Base-by-base conservation (phyloP, 2,797 vertebrate species). In the Oryzias sinensis region DNA sequence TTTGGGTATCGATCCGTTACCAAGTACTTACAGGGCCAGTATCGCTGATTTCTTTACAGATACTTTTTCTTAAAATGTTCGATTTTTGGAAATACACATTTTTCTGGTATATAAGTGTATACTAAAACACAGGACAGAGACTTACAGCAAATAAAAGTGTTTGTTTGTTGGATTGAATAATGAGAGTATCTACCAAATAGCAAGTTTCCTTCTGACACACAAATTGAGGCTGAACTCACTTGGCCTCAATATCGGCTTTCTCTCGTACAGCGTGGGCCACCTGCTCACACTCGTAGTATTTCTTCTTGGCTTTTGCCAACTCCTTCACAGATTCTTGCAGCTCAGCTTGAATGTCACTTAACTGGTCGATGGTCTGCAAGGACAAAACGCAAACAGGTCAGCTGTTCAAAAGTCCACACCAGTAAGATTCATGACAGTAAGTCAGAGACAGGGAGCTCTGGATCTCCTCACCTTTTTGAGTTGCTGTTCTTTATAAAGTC, bases 301-400 rank as follows among this genome's bases (percentile, higher is more conserved):
- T 98, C 89, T 99, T 98, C 88, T 97, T 98, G 89, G 96, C 95
- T 90, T 99, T 98, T 65, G 95, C 94, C 91, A 98, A 89, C 85
- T 99, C 97, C 87, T 99, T 98, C 71, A 98, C 96, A 1, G 96
- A 97, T 86, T 99, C 96, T 84, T 98, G 96, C 62, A 98, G 90
- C 85, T 98, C 97, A 18, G 92, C 89, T 81, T 99, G 97, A 88
- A 98, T 96, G 76, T 93, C 94, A n/a, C 93, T 95, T 91, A 99
- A 83, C 87, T 98, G 96, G 88, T 99, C 97, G 77, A 99, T 94
- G 43, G 92, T 97, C 97, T 98, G 86, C 52, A 55, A 56, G 59
- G 47, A 27, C 43, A 15, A 70, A 60, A 40, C 22, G 41, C 62
- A 60, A 52, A 74, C 15, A 54, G 49, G 18, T 24, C 65, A 48